Conservation (phyloP, 2,888 invertebrate genomes). For the Belgica antarctica region DNA sequence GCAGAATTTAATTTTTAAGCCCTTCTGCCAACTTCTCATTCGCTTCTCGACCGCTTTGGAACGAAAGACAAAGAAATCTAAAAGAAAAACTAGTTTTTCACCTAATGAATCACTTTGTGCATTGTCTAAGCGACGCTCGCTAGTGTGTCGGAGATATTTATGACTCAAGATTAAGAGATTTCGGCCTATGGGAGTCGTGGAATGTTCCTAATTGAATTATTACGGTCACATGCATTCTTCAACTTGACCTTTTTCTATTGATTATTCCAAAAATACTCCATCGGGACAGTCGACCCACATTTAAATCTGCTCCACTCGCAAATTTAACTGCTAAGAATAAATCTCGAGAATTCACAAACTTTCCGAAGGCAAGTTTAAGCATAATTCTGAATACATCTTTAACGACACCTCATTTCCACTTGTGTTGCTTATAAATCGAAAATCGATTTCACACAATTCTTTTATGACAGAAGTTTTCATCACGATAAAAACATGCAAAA, state of each 20-base stretch:
- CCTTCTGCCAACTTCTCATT: neutral
- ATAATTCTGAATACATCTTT: conserved; percentile 1
- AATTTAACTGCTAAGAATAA: neutral
- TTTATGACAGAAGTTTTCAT: neutral
- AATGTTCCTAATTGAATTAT: conserved; percentile 6
- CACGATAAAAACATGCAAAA: neutral
- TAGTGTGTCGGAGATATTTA: neutral
- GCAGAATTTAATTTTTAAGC: neutral
- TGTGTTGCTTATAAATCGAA: neutral
- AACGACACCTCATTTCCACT: neutral
- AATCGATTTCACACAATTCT: neutral
- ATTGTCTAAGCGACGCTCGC: no score
- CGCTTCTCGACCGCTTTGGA: neutral
- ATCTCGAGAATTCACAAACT: no score
- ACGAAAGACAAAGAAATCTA: neutral
- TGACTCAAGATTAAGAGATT: conserved; percentile 7
- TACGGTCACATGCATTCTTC: conserved; percentile 7
- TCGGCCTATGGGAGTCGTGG: neutral
- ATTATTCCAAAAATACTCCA: no score
- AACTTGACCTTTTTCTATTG: neutral
- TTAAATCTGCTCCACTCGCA: conserved; percentile 6
- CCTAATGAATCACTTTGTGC: no score
- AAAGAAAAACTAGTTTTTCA: neutral
- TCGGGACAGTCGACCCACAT: neutral
- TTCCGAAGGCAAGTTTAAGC: neutral